Conservation (phyloP, 2,797 vertebrate species). For the Neopelma chrysocephalum region DNA sequence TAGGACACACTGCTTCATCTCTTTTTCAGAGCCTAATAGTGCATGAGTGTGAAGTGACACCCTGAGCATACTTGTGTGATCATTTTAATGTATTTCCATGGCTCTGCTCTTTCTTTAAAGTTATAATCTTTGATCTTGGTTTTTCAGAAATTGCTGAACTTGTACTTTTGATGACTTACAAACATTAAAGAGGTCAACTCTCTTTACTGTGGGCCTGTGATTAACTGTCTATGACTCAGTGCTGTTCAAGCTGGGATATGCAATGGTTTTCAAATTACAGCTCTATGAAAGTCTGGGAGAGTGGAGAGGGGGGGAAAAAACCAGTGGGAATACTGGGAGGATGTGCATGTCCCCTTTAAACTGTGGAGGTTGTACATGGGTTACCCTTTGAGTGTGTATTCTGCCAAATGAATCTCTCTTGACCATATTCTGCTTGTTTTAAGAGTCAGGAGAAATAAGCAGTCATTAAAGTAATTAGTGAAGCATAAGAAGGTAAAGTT, state of each 20-base stretch:
- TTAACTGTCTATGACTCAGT: not conserved
- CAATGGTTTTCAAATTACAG: not conserved
- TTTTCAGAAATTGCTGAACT: not conserved
- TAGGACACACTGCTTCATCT: not conserved
- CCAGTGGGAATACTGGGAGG: not conserved
- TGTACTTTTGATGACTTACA: not conserved
- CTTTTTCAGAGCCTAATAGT: not conserved
- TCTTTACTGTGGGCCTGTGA: not conserved
- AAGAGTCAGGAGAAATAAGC: not conserved
- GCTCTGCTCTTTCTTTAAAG: not conserved
- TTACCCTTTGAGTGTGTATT: not conserved
- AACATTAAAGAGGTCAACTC: not conserved
- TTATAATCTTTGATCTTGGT: not conserved
- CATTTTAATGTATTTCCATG: not conserved
- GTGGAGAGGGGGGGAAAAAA: not conserved
- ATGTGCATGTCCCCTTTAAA: not conserved
- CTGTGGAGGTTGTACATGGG: not conserved
- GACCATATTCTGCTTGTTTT: not conserved
- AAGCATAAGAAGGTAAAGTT: not conserved
- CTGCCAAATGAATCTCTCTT: not conserved
- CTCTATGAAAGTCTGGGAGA: not conserved
- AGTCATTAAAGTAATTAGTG: not conserved
- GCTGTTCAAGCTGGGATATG: not conserved
- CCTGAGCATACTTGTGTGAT: not conserved
- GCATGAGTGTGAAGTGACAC: not conserved